phyloP scores from a whole-genome alignment of 2,113 vertebrate genomes.

The Elephantulus edwardii region DNA sequence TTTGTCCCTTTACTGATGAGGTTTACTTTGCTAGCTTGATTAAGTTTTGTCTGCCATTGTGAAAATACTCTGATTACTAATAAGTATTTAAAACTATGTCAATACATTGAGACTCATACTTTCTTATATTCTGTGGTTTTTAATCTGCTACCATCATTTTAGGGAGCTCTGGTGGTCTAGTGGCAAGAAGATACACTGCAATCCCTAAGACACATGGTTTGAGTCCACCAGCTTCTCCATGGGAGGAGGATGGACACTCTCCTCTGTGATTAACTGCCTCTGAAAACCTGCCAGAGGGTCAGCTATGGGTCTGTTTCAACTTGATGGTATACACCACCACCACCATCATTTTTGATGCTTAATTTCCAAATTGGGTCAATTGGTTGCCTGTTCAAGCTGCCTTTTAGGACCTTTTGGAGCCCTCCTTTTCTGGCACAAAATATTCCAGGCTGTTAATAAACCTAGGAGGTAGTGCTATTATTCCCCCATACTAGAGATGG shows the following conservation, averaged over 20 bases:
- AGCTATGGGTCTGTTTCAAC: too few relatives aligned
- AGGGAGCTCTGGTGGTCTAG: too few relatives aligned
- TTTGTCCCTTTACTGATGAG: background rate
- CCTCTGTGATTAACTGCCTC: too few relatives aligned
- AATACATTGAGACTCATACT: background rate
- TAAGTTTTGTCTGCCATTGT: background rate
- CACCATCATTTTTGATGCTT: background rate
- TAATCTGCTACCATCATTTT: background rate
- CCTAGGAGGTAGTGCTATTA: background rate
- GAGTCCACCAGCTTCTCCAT: too few relatives aligned
- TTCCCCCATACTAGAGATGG: background rate
- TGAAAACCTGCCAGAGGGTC: too few relatives aligned
- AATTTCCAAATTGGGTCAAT: background rate
- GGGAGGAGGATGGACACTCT: too few relatives aligned
- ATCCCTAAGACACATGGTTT: too few relatives aligned
- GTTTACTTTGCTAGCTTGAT: background rate
- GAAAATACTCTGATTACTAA: background rate
- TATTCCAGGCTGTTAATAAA: constrained; percentile 22
- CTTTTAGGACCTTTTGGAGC: background rate
- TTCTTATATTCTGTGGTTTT: background rate
- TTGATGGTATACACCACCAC: too few relatives aligned
- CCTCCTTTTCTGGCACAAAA: background rate
- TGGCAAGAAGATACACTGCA: too few relatives aligned
- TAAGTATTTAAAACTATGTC: background rate
- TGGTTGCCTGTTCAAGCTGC: background rate